These are phyloP conservation scores for Eunapius fragilis DNA, from an alignment of 37 sponge, comb jelly and placozoan species.

Conservation along the genomic window DNA sequence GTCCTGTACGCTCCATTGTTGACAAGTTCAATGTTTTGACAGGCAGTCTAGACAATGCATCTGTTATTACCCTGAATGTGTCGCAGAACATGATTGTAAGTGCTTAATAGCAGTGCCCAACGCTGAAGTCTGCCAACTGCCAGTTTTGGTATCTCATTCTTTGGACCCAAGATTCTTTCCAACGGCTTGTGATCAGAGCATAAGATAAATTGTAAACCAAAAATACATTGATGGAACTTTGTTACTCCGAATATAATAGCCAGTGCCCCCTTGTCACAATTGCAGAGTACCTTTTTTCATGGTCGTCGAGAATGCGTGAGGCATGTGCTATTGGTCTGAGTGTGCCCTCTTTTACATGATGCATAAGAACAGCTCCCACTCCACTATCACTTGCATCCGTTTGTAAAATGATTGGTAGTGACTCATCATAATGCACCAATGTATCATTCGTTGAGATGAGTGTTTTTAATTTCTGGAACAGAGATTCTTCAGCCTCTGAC, in stretches of 20 bases:
- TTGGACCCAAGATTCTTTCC: neutral
- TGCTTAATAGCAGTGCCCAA: neutral
- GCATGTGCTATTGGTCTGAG: slow-evolving; percentile 20
- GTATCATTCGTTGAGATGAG: neutral
- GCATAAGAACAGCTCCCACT: slow-evolving; percentile 9
- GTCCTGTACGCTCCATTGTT: neutral
- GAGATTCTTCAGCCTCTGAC: neutral
- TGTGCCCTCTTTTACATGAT: neutral
- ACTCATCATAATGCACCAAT: slow-evolving; percentile 3
- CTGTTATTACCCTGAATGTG: neutral
- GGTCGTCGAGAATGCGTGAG: neutral
- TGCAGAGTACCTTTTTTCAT: neutral
- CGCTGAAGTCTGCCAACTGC: neutral
- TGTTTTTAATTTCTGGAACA: neutral
- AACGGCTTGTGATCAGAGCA: slow-evolving; percentile 8
- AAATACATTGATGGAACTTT: neutral
- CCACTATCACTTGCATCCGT: slow-evolving; percentile 1
- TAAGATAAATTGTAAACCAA: neutral
- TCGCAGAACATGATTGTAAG: neutral
- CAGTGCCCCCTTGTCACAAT: neutral
- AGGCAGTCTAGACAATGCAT: neutral
- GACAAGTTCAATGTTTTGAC: neutral
- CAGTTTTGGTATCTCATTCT: neutral
- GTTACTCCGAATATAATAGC: neutral
- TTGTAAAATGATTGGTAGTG: neutral